Evolutionary conservation across 2,113 vertebrate genomes (phyloP).

Genomic region (Sigmodon hispidus): DNA sequence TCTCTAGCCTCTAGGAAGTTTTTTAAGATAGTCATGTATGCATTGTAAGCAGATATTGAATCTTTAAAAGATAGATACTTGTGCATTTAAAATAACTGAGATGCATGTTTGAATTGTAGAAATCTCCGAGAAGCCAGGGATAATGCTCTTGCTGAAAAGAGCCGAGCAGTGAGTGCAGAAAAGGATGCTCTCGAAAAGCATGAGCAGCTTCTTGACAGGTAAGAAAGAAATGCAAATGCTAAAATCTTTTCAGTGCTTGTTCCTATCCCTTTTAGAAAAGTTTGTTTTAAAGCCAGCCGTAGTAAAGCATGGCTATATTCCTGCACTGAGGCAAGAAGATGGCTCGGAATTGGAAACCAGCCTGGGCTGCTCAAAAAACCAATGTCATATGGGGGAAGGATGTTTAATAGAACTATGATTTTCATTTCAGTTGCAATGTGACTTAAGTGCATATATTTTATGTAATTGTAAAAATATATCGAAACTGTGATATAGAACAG

Average conservation of each 20-base stretch:
- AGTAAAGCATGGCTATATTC: not conserved
- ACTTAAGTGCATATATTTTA: not conserved
- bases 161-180: constrained; percentile 90
- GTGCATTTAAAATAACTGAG: constrained; percentile 44
- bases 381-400: not conserved
- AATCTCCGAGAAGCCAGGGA: constrained; percentile 95
- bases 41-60: not conserved
- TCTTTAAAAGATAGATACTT: constrained; percentile 44
- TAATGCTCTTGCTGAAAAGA: constrained; percentile 93
- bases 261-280: not conserved
- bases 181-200: constrained; percentile 93
- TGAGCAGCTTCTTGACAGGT: constrained; percentile 95
- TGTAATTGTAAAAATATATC: not conserved
- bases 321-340: not conserved
- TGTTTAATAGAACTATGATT: not conserved
- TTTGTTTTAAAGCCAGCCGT: not conserved
- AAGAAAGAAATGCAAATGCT: constrained; percentile 81
- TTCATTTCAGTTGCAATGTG: constrained; percentile 11
- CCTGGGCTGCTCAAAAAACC: not conserved
- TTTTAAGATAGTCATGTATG: not conserved
- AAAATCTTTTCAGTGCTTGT: not conserved
- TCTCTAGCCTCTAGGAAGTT: not conserved
- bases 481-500: not conserved
- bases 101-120: constrained; percentile 82
- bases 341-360: not conserved